Percentiles rank a stretch among this genome's conserved stretches.
phyloP scores from a whole-genome alignment of 2,113 vertebrate species.

The Picathartes gymnocephalus region DNA sequence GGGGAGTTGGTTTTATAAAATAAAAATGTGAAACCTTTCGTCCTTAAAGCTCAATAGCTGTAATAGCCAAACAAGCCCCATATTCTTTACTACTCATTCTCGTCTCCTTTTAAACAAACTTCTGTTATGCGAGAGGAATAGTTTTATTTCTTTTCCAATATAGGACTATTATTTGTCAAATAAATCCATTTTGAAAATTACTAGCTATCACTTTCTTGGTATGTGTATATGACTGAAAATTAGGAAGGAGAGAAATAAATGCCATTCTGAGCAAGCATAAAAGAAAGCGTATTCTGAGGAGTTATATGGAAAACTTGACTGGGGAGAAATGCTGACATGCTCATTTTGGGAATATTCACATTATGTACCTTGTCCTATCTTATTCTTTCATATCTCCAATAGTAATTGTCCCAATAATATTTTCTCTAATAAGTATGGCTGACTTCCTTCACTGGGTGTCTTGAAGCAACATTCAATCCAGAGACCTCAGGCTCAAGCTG shows the following conservation, averaged over 20 bases:
- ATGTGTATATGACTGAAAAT: not conserved
- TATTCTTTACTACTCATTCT: not conserved
- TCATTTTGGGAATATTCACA: not conserved
- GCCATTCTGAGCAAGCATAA: not conserved
- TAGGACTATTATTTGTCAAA: not conserved
- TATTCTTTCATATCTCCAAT: not conserved
- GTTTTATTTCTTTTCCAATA: not conserved
- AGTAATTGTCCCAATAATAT: not conserved
- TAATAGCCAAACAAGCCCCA: accelerated
- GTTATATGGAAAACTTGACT: not conserved
- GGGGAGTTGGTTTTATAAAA: not conserved
- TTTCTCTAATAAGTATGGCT: not conserved
- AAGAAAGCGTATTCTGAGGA: not conserved
- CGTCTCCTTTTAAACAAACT: not conserved
- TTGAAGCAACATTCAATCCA: not conserved
- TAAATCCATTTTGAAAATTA: not conserved
- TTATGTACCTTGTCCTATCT: not conserved
- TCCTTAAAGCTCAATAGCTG: not conserved
- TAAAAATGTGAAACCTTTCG: not conserved
- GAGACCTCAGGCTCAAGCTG: accelerated
- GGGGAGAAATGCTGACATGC: not conserved
- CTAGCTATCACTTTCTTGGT: not conserved
- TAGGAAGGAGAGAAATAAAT: not conserved
- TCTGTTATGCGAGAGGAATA: not conserved
- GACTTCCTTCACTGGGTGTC: not conserved